phyloP scores from a whole-genome alignment of 2,113 vertebrate genomes.

The Chlamydotis undulata region DNA sequence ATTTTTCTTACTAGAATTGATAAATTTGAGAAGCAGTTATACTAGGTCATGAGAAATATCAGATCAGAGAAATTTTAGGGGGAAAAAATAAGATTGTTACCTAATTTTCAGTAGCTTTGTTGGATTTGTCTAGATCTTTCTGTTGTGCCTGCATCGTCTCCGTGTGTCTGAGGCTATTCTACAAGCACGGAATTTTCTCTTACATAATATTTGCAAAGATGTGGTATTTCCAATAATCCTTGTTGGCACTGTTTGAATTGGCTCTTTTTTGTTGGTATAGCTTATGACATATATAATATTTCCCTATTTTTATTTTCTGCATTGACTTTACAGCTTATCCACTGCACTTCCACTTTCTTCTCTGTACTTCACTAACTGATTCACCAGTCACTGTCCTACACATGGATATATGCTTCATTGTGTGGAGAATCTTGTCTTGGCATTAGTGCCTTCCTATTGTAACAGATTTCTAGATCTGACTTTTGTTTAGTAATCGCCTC shows the following conservation, averaged over 20 bases:
- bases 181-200: not conserved
- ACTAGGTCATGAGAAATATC: not conserved
- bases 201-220: not conserved
- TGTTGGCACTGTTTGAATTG: not conserved
- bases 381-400: not conserved
- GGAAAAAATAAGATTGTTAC: not conserved
- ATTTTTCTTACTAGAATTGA: not conserved
- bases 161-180: not conserved
- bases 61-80: not conserved
- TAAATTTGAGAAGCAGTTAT: not conserved
- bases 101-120: not conserved
- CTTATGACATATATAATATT: not conserved
- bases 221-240: not conserved
- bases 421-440: not conserved
- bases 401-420: accelerated
- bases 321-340: not conserved
- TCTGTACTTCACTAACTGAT: not conserved
- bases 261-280: not conserved
- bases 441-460: not conserved
- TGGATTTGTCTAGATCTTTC: not conserved
- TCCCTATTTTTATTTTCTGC: not conserved
- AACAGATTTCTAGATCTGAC: not conserved
- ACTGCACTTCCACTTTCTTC: not conserved
- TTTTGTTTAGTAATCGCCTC: not conserved
- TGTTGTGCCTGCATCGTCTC: not conserved